Conservation (phyloP, 2,113 vertebrate genomes). For the Rhabdomys dilectus region DNA sequence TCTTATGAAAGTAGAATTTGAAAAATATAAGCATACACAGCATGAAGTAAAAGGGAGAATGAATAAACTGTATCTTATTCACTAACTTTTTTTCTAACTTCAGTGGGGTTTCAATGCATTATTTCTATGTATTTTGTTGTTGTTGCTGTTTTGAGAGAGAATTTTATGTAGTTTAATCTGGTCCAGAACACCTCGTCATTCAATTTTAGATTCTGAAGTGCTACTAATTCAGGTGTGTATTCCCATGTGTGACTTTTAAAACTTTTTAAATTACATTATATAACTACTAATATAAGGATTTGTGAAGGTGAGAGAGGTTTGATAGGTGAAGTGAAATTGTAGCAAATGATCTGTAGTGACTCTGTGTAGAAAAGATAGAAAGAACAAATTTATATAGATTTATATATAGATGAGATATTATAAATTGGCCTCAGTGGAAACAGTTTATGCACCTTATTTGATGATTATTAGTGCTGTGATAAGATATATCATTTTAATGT, state of each 20-base stretch:
- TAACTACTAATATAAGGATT: neutral
- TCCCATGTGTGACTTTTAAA: neutral
- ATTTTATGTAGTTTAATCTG: neutral
- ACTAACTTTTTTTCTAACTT: neutral
- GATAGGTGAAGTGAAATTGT: neutral
- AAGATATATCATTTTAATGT: neutral
- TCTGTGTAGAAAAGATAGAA: neutral
- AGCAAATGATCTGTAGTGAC: neutral
- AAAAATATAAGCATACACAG: too few relatives aligned
- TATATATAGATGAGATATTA: neutral
- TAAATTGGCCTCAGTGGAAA: neutral
- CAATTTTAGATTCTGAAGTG: neutral
- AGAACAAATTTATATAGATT: neutral
- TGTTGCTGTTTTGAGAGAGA: neutral
- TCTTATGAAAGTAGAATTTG: too few relatives aligned
- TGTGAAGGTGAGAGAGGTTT: neutral
- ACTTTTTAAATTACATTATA: neutral
- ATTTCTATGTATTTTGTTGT: neutral
- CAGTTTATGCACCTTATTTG: neutral
- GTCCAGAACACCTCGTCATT: neutral
- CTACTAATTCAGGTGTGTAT: neutral
- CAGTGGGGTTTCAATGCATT: neutral
- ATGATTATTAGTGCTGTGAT: neutral
- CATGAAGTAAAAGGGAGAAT: neutral
- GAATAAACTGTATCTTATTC: neutral